phyloP scores from a whole-genome alignment of 2,113 vertebrate genomes.

The Agapornis roseicollis region DNA sequence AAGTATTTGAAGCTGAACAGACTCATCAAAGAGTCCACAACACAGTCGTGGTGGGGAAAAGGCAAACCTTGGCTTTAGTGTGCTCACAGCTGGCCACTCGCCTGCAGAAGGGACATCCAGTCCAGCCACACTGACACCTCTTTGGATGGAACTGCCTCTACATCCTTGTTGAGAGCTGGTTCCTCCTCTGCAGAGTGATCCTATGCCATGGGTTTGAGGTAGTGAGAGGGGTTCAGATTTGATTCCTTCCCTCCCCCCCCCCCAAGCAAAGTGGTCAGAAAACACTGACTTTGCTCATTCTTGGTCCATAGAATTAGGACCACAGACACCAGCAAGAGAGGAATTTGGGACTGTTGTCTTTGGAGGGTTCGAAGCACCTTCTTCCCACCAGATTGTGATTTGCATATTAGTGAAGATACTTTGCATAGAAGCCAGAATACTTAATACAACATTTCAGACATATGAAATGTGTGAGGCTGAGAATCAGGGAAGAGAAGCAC shows the following conservation, averaged over 20 bases:
- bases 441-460: neutral
- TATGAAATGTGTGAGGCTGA: neutral
- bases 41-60: neutral
- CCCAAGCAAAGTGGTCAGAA: neutral
- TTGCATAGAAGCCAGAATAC: neutral
- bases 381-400: neutral
- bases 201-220: neutral
- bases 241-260: neutral
- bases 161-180: accelerated
- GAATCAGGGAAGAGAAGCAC: neutral
- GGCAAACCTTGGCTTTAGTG: neutral
- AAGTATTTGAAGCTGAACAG: neutral
- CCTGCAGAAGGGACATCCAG: neutral
- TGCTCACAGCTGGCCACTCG: accelerated
- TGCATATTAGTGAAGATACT: neutral
- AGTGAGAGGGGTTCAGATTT: neutral
- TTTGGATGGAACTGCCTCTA: neutral
- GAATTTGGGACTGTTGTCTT: accelerated
- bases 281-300: neutral
- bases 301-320: neutral
- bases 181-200: neutral
- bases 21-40: neutral
- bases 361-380: neutral
- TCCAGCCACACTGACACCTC: neutral
- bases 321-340: neutral